Base-by-base conservation (phyloP, 2,113 vertebrate genomes). In the Scatophagus argus region DNA sequence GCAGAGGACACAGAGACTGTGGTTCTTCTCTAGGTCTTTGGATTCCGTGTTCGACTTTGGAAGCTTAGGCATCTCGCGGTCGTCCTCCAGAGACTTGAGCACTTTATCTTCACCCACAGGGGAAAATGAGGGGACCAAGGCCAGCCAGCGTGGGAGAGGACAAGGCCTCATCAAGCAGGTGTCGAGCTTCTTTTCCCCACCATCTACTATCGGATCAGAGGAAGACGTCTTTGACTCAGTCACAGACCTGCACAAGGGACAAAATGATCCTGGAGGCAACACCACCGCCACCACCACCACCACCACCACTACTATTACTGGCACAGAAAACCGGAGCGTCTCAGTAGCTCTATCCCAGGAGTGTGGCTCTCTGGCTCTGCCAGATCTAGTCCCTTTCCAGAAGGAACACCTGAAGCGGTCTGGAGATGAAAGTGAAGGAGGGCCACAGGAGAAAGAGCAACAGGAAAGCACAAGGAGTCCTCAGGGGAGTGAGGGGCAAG, bases 21-120 rank as follows among this genome's bases (percentile, higher is more conserved):
- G 92, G 94, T 91, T 95, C 61, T 94, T 96, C 85, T 96, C 95
- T 78, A 85, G 93, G 88, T 96, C 95, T 74, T 87, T 96, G 82
- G 92, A 95, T 74, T 96, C 93, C 0, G 89, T 94, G 52, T 90
- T 94, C 16, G 84, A 95, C 71, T 92, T 95, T 16, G 89, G 91
- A 3, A 62, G 90, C 86, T 73, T 92, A 51, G 74, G 85, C 46
- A 73, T 92, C 64, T 92, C 90, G 13, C 67, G 92, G 23, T 91
- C 73, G 19, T 83, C 66, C 73, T 91, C 91, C 87, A 87, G 93
- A 80, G 90, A 95, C 64, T 63, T 95, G 60, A 17, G 84, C 91
- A 88, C 80, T 76, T 85, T 92, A 60, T 87, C 81, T 0, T 31
- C 90, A 54, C 82, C 84, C 31, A 25, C 86, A 4, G 93, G 87